These are phyloP conservation scores for Tenualosa thibaudeaui DNA, from an alignment of 2,797 vertebrate species.

Conservation along the genomic window DNA sequence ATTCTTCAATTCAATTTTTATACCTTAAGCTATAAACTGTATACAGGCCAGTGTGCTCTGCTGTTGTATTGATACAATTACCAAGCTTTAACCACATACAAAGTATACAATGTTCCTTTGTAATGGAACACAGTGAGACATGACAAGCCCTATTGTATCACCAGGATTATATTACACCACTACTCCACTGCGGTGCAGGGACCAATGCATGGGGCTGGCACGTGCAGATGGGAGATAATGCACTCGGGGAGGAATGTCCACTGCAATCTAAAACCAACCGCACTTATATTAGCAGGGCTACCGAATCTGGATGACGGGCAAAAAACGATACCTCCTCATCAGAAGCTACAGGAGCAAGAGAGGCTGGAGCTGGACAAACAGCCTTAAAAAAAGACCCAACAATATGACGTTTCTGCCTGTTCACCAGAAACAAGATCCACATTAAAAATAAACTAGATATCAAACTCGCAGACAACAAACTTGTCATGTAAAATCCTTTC, in stretches of 20 bases:
- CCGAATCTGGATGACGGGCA: not conserved
- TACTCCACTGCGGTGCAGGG: not conserved
- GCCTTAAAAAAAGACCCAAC: not conserved
- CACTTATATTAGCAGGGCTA: slow-evolving; percentile 15
- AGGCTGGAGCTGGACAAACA: not conserved
- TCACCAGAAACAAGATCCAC: slow-evolving; percentile 8
- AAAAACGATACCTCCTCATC: not conserved
- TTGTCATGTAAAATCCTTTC: slow-evolving; percentile 22
- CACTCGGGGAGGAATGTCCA: slow-evolving; percentile 15
- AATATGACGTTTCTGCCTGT: slow-evolving; percentile 28
- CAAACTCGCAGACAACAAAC: slow-evolving; percentile 22
- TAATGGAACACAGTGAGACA: slow-evolving; percentile 8
- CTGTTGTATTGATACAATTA: not conserved
- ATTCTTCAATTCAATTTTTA: not conserved
- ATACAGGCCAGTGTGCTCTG: not conserved
- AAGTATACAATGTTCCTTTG: slow-evolving; percentile 10
- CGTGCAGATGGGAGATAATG: slow-evolving; percentile 20
- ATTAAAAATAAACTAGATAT: slow-evolving; percentile 28
- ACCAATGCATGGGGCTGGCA: slow-evolving; percentile 8
- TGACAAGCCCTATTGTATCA: not conserved
- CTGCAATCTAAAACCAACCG: slow-evolving; percentile 14
- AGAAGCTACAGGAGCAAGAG: not conserved
- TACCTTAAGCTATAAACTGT: not conserved
- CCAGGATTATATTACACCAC: slow-evolving; percentile 2
- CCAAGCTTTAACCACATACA: slow-evolving; percentile 13